A percentile compares a stretch with the other conserved stretches of the same genome.
Conservation (phyloP, 2,888 invertebrate genomes). For the Adela reaumurella region DNA sequence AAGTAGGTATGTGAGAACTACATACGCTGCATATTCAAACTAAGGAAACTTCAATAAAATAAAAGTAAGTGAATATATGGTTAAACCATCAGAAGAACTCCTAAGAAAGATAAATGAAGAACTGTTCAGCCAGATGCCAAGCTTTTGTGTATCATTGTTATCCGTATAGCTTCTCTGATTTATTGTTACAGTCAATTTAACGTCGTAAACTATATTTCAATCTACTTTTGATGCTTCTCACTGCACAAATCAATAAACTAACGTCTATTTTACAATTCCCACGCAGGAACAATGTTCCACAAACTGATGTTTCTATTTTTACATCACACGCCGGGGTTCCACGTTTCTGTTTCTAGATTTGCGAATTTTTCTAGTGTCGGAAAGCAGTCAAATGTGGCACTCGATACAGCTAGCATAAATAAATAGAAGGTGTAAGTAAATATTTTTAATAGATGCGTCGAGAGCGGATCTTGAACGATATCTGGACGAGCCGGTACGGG, state of each 20-base stretch:
- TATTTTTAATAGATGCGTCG: background rate
- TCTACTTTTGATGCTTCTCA: background rate
- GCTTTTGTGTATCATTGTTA: background rate
- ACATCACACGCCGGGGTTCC: no score
- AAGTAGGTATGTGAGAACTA: no score
- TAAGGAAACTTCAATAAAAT: no score
- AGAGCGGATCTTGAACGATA: background rate
- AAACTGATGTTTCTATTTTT: no score
- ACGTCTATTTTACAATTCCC: background rate
- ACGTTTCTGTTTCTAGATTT: no score
- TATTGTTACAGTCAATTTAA: background rate
- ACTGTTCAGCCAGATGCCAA: background rate
- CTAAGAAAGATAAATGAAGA: background rate
- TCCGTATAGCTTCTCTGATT: no score
- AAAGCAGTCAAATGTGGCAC: no score
- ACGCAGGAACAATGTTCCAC: background rate
- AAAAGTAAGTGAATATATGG: no score
- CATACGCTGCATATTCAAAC: no score
- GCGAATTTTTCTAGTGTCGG: no score
- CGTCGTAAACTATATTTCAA: background rate
- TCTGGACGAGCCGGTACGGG: no score
- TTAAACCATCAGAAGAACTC: no score
- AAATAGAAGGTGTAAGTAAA: background rate
- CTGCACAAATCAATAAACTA: background rate
- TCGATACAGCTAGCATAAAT: background rate